These are phyloP conservation scores for Stylophora pistillata DNA, from an alignment of 64 coral and sea anemone species.

Conservation along the genomic window DNA sequence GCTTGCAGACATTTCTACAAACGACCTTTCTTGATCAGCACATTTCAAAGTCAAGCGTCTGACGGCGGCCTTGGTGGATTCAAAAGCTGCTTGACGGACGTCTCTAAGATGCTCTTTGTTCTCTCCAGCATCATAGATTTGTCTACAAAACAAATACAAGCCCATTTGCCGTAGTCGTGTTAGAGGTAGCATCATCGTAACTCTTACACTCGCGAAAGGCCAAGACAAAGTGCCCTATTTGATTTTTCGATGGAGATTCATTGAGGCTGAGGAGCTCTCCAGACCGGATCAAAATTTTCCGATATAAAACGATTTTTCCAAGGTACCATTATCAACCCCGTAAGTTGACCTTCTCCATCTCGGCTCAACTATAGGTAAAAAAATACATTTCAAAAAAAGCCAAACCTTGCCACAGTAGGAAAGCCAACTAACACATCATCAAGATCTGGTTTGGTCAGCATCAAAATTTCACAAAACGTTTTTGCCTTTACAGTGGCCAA, in stretches of 20 bases:
- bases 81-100: constrained; percentile 60
- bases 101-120: constrained; percentile 55
- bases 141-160: constrained; percentile 38
- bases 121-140: constrained; percentile 69
- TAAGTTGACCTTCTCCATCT: too few relatives aligned
- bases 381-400: too few relatives aligned
- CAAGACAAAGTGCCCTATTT: too few relatives aligned
- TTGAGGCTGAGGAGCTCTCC: too few relatives aligned
- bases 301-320: too few relatives aligned
- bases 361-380: too few relatives aligned
- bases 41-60: constrained; percentile 62
- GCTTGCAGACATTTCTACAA: not conserved
- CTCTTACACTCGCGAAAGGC: not conserved
- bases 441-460: constrained; percentile 79
- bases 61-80: constrained; percentile 65
- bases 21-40: constrained; percentile 12
- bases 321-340: too few relatives aligned
- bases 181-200: not conserved
- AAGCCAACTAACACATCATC: constrained; percentile 74
- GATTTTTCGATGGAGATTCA: too few relatives aligned
- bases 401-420: constrained; percentile 75
- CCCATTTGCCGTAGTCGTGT: too few relatives aligned
- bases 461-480: constrained; percentile 83
- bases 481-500: constrained; percentile 80
- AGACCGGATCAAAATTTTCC: too few relatives aligned